A percentile compares a stretch with the other conserved stretches of the same genome.
These are phyloP conservation scores for Motacilla alba DNA, from an alignment of 2,113 vertebrate genomes.

Conservation along the genomic window DNA sequence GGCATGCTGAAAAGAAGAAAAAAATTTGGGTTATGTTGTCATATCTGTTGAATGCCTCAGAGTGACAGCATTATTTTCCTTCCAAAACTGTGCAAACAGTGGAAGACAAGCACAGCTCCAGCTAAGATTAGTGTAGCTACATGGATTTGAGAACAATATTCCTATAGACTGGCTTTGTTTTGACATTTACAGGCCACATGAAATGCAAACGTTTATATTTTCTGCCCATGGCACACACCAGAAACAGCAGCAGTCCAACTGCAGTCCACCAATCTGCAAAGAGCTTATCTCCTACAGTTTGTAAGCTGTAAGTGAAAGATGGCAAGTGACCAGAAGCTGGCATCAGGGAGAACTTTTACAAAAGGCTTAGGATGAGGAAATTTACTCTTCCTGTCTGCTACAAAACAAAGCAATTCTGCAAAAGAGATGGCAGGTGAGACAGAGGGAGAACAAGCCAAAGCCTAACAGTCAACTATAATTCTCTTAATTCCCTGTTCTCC, in stretches of 20 bases:
- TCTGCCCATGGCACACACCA: not conserved
- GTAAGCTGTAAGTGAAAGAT: not conserved
- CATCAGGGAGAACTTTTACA: not conserved
- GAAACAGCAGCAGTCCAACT: not conserved
- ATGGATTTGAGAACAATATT: not conserved
- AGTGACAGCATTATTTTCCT: not conserved
- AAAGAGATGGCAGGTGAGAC: not conserved
- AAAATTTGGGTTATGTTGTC: not conserved
- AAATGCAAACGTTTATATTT: not conserved
- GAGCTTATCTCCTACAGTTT: not conserved
- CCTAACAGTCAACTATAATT: not conserved
- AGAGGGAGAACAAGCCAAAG: not conserved
- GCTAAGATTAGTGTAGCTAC: not conserved
- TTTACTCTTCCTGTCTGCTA: not conserved
- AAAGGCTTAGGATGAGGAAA: not conserved
- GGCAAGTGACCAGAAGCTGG: not conserved
- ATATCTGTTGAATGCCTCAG: not conserved
- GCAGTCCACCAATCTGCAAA: not conserved
- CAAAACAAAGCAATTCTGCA: not conserved
- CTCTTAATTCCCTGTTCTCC: not conserved
- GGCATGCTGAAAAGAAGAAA: conserved; percentile 78
- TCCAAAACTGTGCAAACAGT: not conserved
- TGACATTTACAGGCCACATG: not conserved
- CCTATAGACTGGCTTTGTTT: not conserved
- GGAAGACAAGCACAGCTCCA: not conserved